Percentiles rank a stretch among this genome's conserved stretches.
Conservation (phyloP, 2,113 vertebrate genomes). For the Motacilla tschutschensis region DNA sequence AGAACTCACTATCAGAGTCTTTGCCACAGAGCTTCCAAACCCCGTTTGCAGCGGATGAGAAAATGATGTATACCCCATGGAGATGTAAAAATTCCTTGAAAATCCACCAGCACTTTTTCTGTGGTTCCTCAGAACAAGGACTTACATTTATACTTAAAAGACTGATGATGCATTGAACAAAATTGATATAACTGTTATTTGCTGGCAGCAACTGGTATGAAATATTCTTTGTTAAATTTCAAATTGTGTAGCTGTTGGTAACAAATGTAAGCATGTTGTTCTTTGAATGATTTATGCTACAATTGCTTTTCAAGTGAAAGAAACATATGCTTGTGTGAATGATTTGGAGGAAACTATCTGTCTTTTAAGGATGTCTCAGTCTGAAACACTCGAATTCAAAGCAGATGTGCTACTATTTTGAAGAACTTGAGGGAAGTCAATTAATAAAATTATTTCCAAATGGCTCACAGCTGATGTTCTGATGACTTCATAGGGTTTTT, state of each 20-base stretch:
- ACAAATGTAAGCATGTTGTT: not conserved
- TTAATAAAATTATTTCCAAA: constrained; percentile 44
- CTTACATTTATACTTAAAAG: not conserved
- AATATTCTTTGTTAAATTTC: not conserved
- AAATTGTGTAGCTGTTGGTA: not conserved
- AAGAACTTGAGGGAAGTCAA: constrained; percentile 41
- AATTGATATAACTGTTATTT: not conserved
- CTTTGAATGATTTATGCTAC: constrained; percentile 3
- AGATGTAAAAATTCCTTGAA: not conserved
- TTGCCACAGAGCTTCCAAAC: not conserved
- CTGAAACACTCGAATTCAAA: constrained; percentile 6
- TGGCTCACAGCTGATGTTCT: constrained; percentile 31
- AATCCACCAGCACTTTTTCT: not conserved
- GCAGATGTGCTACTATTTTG: constrained; percentile 52
- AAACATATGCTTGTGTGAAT: constrained; percentile 15
- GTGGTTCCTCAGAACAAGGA: not conserved
- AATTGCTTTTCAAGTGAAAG: constrained; percentile 1
- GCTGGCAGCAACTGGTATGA: not conserved
- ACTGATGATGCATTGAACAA: not conserved
- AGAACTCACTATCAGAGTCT: not conserved
- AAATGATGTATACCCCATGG: not conserved
- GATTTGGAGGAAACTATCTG: constrained; percentile 40
- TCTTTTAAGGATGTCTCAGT: constrained; percentile 20
- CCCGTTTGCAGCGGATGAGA: not conserved
- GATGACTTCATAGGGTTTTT: not conserved